Evolutionary conservation across 1,140 invertebrate species (phyloP).

Genomic region (Muscidifurax raptorellus): DNA sequence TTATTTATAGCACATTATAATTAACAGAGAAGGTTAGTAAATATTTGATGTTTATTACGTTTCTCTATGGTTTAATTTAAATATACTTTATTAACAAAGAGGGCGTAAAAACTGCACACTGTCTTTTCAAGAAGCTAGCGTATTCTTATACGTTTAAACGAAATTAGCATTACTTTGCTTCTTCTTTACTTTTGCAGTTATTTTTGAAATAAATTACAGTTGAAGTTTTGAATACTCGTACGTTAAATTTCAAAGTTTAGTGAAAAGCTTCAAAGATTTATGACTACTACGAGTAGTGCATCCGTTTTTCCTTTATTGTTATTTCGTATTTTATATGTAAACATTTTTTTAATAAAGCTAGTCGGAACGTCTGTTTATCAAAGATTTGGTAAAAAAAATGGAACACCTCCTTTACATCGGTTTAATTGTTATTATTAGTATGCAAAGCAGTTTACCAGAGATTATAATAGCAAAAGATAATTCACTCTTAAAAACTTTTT

Average conservation of each 20-base stretch:
- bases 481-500: not conserved
- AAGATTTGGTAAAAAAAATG: not conserved
- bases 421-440: not conserved
- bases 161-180: too few relatives aligned
- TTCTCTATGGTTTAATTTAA: too few relatives aligned
- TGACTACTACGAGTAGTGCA: too few relatives aligned
- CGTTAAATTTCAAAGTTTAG: not conserved
- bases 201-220: not conserved
- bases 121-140: too few relatives aligned
- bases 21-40: too few relatives aligned
- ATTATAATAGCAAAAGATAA: conserved; percentile 16
- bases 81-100: too few relatives aligned
- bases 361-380: not conserved
- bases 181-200: not conserved
- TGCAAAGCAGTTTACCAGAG: not conserved
- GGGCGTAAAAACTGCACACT: too few relatives aligned
- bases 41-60: too few relatives aligned
- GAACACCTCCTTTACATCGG: not conserved
- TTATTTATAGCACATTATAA: too few relatives aligned
- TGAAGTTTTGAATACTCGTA: not conserved
- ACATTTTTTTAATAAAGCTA: not conserved
- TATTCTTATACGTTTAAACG: too few relatives aligned
- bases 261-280: not conserved
- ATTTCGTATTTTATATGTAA: too few relatives aligned
- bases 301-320: too few relatives aligned